Conservation (phyloP, 2,113 vertebrate genomes). For the Myrmecobius fasciatus region DNA sequence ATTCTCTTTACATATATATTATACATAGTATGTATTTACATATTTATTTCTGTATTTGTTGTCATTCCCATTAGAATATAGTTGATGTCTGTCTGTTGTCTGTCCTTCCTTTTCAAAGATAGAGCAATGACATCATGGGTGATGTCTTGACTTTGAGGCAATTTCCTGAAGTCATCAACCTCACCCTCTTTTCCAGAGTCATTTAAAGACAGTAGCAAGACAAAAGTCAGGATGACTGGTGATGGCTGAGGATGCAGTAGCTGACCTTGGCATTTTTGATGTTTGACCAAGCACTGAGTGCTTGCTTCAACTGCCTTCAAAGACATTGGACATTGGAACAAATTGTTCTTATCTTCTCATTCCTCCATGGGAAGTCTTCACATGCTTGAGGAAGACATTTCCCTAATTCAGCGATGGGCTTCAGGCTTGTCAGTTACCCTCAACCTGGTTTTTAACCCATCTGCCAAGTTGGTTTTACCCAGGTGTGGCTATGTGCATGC, state of each 20-base stretch:
- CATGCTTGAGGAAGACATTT: no score
- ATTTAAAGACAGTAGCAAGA: not conserved
- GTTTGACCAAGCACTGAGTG: not conserved
- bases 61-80: not conserved
- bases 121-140: not conserved
- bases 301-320: not conserved
- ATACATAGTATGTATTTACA: not conserved
- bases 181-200: not conserved
- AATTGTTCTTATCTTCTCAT: not conserved
- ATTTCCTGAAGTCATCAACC: not conserved
- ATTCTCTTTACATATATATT: no score
- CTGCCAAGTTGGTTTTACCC: not conserved
- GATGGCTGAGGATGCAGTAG: not conserved
- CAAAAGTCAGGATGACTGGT: not conserved
- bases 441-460: not conserved
- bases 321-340: not conserved
- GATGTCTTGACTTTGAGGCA: not conserved
- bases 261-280: no score
- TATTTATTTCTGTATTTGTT: not conserved
- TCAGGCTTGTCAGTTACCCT: not conserved
- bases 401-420: not conserved
- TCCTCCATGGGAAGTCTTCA: not conserved
- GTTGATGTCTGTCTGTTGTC: no score
- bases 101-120: no score
- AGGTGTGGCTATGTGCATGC: not conserved